These are phyloP conservation scores for Thamnophis sirtalis DNA, from an alignment of 2,113 vertebrate species.

Conservation along the genomic window DNA sequence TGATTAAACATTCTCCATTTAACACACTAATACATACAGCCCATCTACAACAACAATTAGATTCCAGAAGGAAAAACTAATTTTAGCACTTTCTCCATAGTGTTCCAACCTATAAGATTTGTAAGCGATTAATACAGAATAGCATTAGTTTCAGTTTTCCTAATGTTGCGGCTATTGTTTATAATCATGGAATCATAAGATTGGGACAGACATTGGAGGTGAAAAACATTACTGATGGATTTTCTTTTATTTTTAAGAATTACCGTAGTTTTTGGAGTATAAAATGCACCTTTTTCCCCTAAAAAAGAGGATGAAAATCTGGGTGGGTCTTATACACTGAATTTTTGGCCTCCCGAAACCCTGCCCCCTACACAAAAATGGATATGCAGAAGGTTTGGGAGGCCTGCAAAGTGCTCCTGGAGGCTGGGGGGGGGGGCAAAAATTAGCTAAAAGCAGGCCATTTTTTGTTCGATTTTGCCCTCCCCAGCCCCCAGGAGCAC, in stretches of 20 bases:
- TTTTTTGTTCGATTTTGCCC: too few relatives aligned
- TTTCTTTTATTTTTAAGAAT: background rate
- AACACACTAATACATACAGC: background rate
- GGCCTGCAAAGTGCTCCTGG: too few relatives aligned
- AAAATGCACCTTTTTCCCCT: too few relatives aligned
- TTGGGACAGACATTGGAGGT: background rate
- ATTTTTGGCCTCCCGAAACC: too few relatives aligned
- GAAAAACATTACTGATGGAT: background rate
- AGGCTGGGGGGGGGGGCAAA: too few relatives aligned
- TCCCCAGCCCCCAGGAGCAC: too few relatives aligned
- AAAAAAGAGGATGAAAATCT: too few relatives aligned
- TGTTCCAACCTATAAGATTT: background rate
- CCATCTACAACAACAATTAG: background rate
- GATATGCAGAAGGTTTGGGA: too few relatives aligned
- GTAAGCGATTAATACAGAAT: background rate
- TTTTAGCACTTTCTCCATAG: background rate
- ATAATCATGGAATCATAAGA: background rate
- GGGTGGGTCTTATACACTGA: too few relatives aligned
- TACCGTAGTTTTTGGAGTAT: too few relatives aligned
- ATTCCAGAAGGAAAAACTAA: background rate
- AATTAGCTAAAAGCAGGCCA: too few relatives aligned
- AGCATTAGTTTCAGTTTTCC: background rate
- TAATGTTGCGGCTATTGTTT: background rate
- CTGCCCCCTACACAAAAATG: too few relatives aligned
- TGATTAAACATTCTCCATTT: background rate